Evolutionary conservation across 2,797 vertebrate species (phyloP).

Genomic region (Gadopsis bispinosus): DNA sequence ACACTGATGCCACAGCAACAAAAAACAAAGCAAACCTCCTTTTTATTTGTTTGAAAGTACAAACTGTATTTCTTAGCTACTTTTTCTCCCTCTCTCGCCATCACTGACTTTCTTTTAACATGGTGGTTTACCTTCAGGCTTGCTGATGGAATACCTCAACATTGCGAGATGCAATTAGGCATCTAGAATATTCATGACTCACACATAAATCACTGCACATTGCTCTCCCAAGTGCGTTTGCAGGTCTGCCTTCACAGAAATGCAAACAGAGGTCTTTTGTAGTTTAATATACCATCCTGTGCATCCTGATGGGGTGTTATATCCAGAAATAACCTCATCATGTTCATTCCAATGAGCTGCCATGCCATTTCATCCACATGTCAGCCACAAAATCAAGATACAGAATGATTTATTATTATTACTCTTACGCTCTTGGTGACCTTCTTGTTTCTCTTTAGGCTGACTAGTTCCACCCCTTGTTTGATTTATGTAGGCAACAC

Average conservation of each 20-base stretch:
- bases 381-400: background rate
- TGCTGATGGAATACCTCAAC: slow-evolving; percentile 37
- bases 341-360: slow-evolving; percentile 6
- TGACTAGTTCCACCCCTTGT: background rate
- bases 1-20: background rate
- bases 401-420: slow-evolving; percentile 10
- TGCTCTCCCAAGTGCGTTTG: slow-evolving; percentile 34
- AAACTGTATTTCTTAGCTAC: background rate
- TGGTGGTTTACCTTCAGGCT: slow-evolving; percentile 42
- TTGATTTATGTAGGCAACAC: slow-evolving; percentile 21
- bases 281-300: background rate
- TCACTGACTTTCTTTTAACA: background rate
- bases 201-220: slow-evolving; percentile 32
- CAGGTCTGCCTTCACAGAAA: slow-evolving; percentile 13
- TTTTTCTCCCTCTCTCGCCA: background rate
- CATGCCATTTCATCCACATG: background rate
- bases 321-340: background rate
- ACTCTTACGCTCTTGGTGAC: background rate
- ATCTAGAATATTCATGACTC: slow-evolving; percentile 61
- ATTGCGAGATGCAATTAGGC: slow-evolving; percentile 36
- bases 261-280: slow-evolving; percentile 4
- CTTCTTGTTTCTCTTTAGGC: background rate
- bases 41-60: slow-evolving; percentile 13
- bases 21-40: background rate
- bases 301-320: background rate